phyloP scores from a whole-genome alignment of 2,888 invertebrate species.

The Lithosia quadra region DNA sequence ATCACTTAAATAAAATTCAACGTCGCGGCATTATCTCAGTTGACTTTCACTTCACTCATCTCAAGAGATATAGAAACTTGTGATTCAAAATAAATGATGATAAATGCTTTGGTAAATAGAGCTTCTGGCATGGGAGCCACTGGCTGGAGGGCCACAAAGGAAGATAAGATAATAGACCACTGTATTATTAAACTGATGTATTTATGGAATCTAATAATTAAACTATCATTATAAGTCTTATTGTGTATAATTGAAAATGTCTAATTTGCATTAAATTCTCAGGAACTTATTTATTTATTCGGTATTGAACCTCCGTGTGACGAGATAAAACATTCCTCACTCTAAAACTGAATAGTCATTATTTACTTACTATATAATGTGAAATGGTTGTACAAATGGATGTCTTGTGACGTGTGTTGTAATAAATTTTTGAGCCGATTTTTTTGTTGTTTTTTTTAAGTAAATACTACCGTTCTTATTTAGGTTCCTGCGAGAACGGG shows the following conservation, averaged over 20 bases:
- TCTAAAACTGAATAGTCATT: slow-evolving; percentile 57
- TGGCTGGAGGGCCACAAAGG: neutral
- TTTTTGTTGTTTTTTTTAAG: slow-evolving; percentile 5
- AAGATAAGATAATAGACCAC: neutral
- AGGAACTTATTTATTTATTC: slow-evolving; percentile 34
- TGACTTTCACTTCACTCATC: neutral
- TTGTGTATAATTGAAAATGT: slow-evolving; percentile 29
- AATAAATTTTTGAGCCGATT: slow-evolving; percentile 76
- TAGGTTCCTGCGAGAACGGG: too few species aligned
- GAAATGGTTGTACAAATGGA: slow-evolving; percentile 79
- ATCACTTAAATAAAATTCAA: neutral
- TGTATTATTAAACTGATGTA: slow-evolving; percentile 21
- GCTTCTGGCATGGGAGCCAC: neutral
- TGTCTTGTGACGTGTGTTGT: slow-evolving; percentile 81
- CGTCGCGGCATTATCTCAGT: neutral
- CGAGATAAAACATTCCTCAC: slow-evolving; percentile 57
- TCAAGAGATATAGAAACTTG: neutral
- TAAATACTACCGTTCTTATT: too few species aligned
- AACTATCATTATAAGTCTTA: slow-evolving; percentile 39
- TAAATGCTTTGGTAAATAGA: neutral
- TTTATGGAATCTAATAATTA: slow-evolving; percentile 34
- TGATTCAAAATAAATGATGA: neutral
- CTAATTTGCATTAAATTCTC: slow-evolving; percentile 26
- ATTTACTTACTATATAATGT: slow-evolving; percentile 62
- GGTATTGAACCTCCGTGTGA: slow-evolving; percentile 31